Evolutionary conservation across 64 coral and sea anemone species (phyloP), one percentile per base, ranked within the genome.

Genomic region (Actinia equina): DNA sequence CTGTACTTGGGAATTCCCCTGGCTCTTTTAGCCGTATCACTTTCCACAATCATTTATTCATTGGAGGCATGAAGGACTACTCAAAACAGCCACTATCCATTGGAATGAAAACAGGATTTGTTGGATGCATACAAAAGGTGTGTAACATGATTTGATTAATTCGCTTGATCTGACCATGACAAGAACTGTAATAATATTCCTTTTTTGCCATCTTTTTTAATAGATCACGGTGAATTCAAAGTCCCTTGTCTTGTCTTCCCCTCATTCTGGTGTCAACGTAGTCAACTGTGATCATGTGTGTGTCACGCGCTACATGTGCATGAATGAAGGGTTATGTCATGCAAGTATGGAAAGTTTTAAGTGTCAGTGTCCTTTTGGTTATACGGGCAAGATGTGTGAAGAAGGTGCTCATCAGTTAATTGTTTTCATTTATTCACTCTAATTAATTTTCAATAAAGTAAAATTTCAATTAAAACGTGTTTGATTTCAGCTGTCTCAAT

Each of bases 81-180:
- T 7, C n/a, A 18, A 58, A 60, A 6, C 56, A 61, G 52, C 57
- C 83, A 22, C 25, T 63, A 42, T 4, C 59, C 55, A 17, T 85
- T 60, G 83, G 59, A 22, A 14, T 85, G 19, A 58, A 17, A 62
- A 58, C 52, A 13, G 83, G 54, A 59, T 85, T 85, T 43, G 59
- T 43, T 30, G 83, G 83, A 43, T 85, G 83, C 55, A 85, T 85
- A 85, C 83, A 85, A 63, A 63, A 85, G 83, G 83, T 85, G 11
- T 57, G 6, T 16, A 4, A 49, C 46, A 8, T 8, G 46, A 49
- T 49, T 49, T 49, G 2, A 57, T 57, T 14, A 11, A 5, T 57
- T 37, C 30, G 30, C 30, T 37, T 57, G 15, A 57, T 57, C 11
- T 57, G 46, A 49, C 46, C 55, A 1, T 57, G 11, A 57, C 55